Base-by-base conservation (phyloP, 2,797 vertebrate species). In the Hippocampus kuda region DNA sequence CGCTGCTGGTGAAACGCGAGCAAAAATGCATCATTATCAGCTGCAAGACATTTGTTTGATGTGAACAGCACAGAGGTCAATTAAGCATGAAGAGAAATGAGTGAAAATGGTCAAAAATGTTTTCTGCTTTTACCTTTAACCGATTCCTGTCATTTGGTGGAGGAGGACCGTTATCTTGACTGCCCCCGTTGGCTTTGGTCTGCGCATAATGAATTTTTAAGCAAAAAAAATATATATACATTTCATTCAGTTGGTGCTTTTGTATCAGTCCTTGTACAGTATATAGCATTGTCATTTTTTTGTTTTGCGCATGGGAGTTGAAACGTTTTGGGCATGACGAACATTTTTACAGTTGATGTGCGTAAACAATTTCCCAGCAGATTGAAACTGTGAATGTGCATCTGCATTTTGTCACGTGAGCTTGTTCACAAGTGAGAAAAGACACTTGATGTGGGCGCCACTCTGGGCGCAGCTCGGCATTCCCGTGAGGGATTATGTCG, bases 121-220 rank as follows among this genome's bases (percentile, higher is more conserved):
- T 7, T 68, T 60, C 48, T 6, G 24, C 20, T 70, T 71, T 83
- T 90, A 97, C 94, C 93, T 95, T 93, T 73, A 94, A 88, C 74
- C 74, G 92, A 87, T 88, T 92, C 78, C 86, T 91, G 79, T 93
- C 90, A 65, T 89, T 84, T 77, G 76, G 72, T 80, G 76, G 67
- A 74, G 87, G 79, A 72, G 74, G 79, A 15, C 61, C 71, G 67
- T 77, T 81, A 41, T 88, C 89, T 15, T 90, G 92, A 70, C 51
- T 76, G 8, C 78, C 79, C 56, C 54, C 88, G 57, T 84, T 84
- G 38, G 85, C 89, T 94, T 95, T 84, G 34, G 85, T 89, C 94
- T 95, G 91, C 74, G 78, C 77, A 83, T 62, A 92, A 90, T 34
- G 78, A 84, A 74, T 71, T 81, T 81, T 71, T 22, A 18, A 18